Conservation (phyloP, 2,888 invertebrate genomes). For the Epinotia bilunana region DNA sequence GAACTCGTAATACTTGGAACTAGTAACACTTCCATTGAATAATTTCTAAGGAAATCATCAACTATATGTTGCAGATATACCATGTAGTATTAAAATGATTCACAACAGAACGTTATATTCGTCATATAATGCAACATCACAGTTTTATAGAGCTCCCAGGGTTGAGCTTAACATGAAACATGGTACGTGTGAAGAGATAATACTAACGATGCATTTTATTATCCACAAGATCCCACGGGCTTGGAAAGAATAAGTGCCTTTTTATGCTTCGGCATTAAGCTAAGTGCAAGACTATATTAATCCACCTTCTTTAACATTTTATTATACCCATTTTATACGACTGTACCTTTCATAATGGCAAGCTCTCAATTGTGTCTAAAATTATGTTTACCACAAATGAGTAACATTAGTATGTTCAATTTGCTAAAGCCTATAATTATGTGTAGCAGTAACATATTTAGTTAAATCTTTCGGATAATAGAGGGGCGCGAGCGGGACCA, state of each 20-base stretch:
- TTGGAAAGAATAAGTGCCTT: conserved; percentile 34
- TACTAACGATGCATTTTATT: conserved; percentile 32
- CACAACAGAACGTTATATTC: conserved; percentile 7
- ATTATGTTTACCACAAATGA: neutral
- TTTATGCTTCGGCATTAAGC: conserved; percentile 31
- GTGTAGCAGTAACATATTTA: too few species aligned
- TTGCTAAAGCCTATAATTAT: too few species aligned
- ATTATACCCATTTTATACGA: conserved; percentile 4
- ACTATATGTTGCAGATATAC: neutral
- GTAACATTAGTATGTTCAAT: too few species aligned
- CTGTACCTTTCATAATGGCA: neutral
- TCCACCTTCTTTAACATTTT: conserved; percentile 32
- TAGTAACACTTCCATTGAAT: neutral
- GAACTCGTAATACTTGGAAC: neutral
- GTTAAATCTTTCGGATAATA: too few species aligned
- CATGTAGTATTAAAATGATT: conserved; percentile 5
- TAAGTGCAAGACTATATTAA: conserved; percentile 45
- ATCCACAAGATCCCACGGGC: conserved; percentile 16
- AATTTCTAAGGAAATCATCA: neutral
- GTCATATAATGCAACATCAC: conserved; percentile 28
- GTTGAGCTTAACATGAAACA: conserved; percentile 22
- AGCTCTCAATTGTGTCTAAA: neutral
- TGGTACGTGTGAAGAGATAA: conserved; percentile 28
- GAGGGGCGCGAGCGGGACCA: too few species aligned
- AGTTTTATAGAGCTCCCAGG: conserved; percentile 5